Percentiles rank a stretch among this genome's conserved stretches.
phyloP scores from a whole-genome alignment of 1,140 invertebrate species.

The Drosophila pseudoananassae region DNA sequence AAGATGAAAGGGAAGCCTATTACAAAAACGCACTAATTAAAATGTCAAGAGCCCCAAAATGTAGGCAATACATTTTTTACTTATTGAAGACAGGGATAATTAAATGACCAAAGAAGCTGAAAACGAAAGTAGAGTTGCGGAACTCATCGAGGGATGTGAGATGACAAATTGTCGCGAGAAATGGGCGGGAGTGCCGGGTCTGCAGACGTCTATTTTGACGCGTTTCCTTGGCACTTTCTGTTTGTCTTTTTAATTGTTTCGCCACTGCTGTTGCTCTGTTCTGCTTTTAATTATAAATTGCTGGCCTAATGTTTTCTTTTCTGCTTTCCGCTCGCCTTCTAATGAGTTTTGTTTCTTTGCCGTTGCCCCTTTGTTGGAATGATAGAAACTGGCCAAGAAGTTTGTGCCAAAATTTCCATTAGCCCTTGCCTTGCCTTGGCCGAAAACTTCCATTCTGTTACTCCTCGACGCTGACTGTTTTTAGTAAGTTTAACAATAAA shows the following conservation, averaged over 20 bases:
- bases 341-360: slow-evolving; percentile 33
- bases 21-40: background rate
- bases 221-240: slow-evolving; percentile 30
- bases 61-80: slow-evolving; percentile 54
- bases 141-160: slow-evolving; percentile 49
- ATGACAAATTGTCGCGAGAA: slow-evolving; percentile 38
- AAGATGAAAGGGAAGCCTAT: background rate
- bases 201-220: slow-evolving; percentile 50
- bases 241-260: slow-evolving; percentile 55
- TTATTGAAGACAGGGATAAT: slow-evolving; percentile 41
- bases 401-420: slow-evolving; percentile 43
- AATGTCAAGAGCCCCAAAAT: slow-evolving; percentile 19
- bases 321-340: slow-evolving; percentile 33
- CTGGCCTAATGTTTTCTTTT: slow-evolving; percentile 48
- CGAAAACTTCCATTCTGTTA: slow-evolving; percentile 8
- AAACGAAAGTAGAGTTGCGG: slow-evolving; percentile 16
- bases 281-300: slow-evolving; percentile 56
- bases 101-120: slow-evolving; percentile 14
- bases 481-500: slow-evolving; percentile 52
- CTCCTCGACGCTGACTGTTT: slow-evolving; percentile 19
- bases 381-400: slow-evolving; percentile 20
- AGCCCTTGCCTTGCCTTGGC: slow-evolving; percentile 30
- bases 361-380: slow-evolving; percentile 35
- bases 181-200: background rate
- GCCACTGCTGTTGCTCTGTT: slow-evolving; percentile 23